phyloP scores from a whole-genome alignment of 2,888 invertebrate genomes.

The Creontiades dilutus region DNA sequence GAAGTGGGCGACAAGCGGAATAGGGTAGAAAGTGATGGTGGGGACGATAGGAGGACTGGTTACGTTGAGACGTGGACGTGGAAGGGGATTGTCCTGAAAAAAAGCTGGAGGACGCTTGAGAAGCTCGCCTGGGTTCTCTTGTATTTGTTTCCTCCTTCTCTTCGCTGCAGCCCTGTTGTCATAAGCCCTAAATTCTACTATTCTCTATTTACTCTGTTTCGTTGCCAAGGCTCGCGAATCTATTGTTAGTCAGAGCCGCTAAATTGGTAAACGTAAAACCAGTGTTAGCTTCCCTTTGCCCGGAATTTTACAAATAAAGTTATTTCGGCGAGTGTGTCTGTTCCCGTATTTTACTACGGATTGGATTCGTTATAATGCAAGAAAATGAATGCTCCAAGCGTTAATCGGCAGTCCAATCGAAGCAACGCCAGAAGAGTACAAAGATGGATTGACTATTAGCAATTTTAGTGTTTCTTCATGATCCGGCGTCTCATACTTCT shows the following conservation, averaged over 20 bases:
- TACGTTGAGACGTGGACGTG: background rate
- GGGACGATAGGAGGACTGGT: conserved; percentile 16
- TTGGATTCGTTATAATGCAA: no score
- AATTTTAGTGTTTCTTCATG: no score
- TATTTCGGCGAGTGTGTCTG: no score
- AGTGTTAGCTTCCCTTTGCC: no score
- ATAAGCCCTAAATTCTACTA: conserved; percentile 10
- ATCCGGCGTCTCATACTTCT: no score
- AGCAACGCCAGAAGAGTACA: no score
- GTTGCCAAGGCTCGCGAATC: background rate
- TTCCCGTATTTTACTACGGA: no score
- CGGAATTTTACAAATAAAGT: no score
- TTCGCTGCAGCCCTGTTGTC: background rate
- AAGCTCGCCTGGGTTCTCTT: background rate
- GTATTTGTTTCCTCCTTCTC: conserved; percentile 3
- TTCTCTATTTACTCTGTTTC: conserved; percentile 21
- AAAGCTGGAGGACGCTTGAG: conserved; percentile 11
- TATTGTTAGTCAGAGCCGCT: background rate
- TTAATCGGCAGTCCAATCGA: no score
- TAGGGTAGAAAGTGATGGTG: background rate
- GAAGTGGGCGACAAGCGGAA: conserved; percentile 13
- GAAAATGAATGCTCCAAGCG: no score
- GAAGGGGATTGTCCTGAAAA: background rate
- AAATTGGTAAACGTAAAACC: background rate
- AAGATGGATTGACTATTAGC: no score